Base-by-base conservation (phyloP, 2,888 invertebrate genomes). In the Latheticus oryzae region DNA sequence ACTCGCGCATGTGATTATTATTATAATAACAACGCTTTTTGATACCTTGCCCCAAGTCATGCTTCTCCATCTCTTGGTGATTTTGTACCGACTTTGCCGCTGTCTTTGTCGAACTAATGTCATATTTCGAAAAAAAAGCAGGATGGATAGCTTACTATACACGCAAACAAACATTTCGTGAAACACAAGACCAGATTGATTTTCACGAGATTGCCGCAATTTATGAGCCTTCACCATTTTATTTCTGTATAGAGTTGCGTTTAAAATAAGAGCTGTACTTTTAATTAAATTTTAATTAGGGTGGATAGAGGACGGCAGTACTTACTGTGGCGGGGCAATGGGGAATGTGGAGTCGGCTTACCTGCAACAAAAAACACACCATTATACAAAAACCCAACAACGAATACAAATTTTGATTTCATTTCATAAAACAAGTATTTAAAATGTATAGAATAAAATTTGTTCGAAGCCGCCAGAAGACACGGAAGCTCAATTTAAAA, bases 1-100 rank as follows among this genome's bases (percentile, higher is more conserved):
- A 76, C 74, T 77, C 74, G 75, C 73, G 75, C 76, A 76, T 78
- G 75, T 76, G 75, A 78, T 78, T 76, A 76, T 75, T 77, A 78
- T 77, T 75, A 76, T 78, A 77, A 78, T 74, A 76, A 74, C 73
- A 74, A 75, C 73, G 72, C 70, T 72, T 74, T 75, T 76, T 73
- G 73, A 74, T 76, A 73, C 70, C 69, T 74, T 67, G 73, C 75
- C 73, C 64, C 60, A 47, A 67, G 73, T 64, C 63, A 72, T 66
- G 64, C 65, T 63, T 63, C 65, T 69, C 67, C 64, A 65, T 69
- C 61, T 60, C 53, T 11, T n/a, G 13, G 8, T 40, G 11, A 23
- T 47, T 50, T 47, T 28, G 8, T 33, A 24, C 15, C 24, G 42
- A 57, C 37, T 43, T 43, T 13, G 33, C 15, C 47, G n/a, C 55